Evolutionary conservation across 2,888 invertebrate genomes (phyloP).

Genomic region (Mellilla xanthometata): DNA sequence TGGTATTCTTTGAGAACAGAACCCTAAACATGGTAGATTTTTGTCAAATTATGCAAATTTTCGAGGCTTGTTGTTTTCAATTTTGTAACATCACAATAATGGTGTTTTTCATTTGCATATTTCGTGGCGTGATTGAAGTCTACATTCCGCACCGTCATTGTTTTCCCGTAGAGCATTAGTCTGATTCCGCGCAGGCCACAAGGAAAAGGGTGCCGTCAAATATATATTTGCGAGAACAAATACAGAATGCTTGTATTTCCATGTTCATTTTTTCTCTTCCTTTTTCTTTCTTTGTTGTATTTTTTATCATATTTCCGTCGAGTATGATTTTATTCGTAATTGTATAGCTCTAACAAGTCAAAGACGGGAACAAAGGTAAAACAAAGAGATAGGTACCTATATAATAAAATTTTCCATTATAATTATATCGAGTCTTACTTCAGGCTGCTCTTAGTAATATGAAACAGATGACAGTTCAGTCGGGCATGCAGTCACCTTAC

Average conservation of each 20-base stretch:
- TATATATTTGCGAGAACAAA: slow-evolving; percentile 10
- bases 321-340: background rate
- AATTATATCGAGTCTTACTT: too few relatives aligned
- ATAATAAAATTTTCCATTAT: too few relatives aligned
- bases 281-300: slow-evolving; percentile 6
- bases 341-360: background rate
- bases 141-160: slow-evolving; percentile 15
- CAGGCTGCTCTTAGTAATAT: too few relatives aligned
- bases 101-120: background rate
- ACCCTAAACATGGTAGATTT: too few relatives aligned
- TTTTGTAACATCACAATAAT: background rate
- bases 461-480: too few relatives aligned
- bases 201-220: slow-evolving; percentile 20
- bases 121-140: slow-evolving; percentile 12
- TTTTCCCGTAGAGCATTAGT: slow-evolving; percentile 8
- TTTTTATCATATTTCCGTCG: background rate
- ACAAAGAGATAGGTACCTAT: too few relatives aligned
- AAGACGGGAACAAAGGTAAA: background rate
- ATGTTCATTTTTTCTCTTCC: slow-evolving; percentile 5
- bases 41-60: too few relatives aligned
- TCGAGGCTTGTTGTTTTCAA: background rate
- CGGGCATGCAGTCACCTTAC: too few relatives aligned
- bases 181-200: slow-evolving; percentile 7
- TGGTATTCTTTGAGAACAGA: too few relatives aligned
- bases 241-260: slow-evolving; percentile 10